phyloP scores from a whole-genome alignment of 2,113 vertebrate genomes.

The Lampris megalopsis region DNA sequence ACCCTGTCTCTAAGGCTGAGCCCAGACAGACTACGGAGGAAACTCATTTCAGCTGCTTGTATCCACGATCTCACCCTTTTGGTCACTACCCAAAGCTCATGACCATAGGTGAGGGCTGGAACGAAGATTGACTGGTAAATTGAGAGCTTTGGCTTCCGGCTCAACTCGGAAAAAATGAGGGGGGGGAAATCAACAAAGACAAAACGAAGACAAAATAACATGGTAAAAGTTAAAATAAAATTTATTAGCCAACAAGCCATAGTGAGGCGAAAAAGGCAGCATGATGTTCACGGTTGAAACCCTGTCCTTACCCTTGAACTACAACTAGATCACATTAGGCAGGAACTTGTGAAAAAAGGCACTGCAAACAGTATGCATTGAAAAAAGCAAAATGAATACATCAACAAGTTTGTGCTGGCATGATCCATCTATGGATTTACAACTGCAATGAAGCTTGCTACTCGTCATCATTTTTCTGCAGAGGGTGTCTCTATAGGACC shows the following conservation, averaged over 20 bases:
- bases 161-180: too few species aligned
- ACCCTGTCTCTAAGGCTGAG: too few species aligned
- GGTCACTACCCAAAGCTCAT: too few species aligned
- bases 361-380: background rate
- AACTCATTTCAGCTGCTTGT: too few species aligned
- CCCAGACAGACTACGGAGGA: too few species aligned
- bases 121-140: too few species aligned
- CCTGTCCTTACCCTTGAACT: background rate
- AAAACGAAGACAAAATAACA: background rate
- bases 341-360: slow-evolving; percentile 22
- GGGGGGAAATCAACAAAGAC: too few species aligned
- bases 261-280: background rate
- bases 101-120: too few species aligned
- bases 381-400: background rate
- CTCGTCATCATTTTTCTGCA: background rate
- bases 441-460: too few species aligned
- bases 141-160: too few species aligned
- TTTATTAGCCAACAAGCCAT: background rate
- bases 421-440: too few species aligned
- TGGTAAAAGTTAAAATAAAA: background rate
- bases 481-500: background rate
- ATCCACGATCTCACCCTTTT: too few species aligned
- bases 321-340: slow-evolving; percentile 19
- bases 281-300: background rate
- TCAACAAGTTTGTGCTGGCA: background rate